Conservation (phyloP, 2,113 vertebrate genomes). For the Phrynosoma blainvillii region DNA sequence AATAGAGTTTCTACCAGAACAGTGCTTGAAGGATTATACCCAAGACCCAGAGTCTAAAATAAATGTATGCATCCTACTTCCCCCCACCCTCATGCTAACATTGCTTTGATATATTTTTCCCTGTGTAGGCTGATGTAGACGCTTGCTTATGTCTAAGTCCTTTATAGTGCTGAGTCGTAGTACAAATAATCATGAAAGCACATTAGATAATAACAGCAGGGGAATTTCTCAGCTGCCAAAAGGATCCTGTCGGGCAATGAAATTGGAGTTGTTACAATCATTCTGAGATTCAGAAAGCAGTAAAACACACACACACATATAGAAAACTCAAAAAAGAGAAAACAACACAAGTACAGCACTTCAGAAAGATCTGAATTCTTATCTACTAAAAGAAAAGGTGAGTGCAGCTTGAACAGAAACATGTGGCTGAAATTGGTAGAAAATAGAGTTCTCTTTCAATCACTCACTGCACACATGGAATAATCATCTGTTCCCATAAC, state of each 20-base stretch:
- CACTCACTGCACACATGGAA: not conserved
- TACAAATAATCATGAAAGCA: constrained; percentile 64
- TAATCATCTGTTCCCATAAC: not conserved
- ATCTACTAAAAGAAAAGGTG: constrained; percentile 32
- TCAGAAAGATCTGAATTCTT: constrained; percentile 52
- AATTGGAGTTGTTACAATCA: constrained; percentile 52
- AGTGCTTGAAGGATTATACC: not conserved
- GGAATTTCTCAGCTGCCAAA: constrained; percentile 58
- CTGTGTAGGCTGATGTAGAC: constrained; percentile 35
- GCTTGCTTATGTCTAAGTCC: constrained; percentile 45
- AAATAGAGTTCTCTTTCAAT: rapidly evolving
- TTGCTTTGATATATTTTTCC: constrained; percentile 25
- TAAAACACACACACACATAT: not conserved
- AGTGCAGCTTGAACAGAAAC: constrained; percentile 28
- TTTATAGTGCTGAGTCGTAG: constrained; percentile 55
- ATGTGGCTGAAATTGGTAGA: not conserved
- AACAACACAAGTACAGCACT: not conserved
- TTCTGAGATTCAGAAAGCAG: constrained; percentile 47
- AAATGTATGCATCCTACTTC: constrained; percentile 28
- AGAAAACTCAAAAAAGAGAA: not conserved
- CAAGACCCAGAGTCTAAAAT: constrained; percentile 16
- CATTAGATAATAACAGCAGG: constrained; percentile 64
- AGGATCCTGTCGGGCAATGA: constrained; percentile 53
- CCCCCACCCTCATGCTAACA: constrained; percentile 27
- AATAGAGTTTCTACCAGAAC: not conserved